phyloP scores from a whole-genome alignment of 2,888 invertebrate species.

The Portevinia maculata region DNA sequence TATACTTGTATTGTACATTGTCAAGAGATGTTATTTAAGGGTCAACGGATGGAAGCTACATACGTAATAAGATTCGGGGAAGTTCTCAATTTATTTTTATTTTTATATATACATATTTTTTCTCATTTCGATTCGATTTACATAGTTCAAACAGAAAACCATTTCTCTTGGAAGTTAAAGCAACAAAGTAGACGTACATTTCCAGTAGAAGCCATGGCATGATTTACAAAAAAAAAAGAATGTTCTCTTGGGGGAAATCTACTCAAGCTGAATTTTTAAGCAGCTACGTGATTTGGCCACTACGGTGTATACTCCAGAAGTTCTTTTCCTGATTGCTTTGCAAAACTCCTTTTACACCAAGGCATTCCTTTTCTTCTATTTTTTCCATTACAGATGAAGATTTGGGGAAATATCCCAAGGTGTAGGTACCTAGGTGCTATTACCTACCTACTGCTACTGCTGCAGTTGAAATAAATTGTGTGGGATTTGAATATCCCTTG shows the following conservation, averaged over 20 bases:
- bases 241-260: constrained; percentile 63
- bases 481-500: constrained; percentile 46
- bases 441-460: constrained; percentile 12
- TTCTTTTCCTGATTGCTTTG: constrained; percentile 66
- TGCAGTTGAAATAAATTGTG: constrained; percentile 48
- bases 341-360: constrained; percentile 54
- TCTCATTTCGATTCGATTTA: constrained; percentile 47
- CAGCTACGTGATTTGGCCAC: constrained; percentile 73
- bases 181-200: background rate
- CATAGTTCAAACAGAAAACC: constrained; percentile 10
- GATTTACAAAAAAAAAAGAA: constrained; percentile 30
- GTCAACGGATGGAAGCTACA: constrained; percentile 40
- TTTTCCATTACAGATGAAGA: constrained; percentile 35
- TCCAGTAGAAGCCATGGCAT: background rate
- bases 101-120: too few relatives aligned
- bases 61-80: constrained; percentile 63
- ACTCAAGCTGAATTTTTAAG: constrained; percentile 73
- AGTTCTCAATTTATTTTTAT: constrained; percentile 59
- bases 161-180: constrained; percentile 42
- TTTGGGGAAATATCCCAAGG: constrained; percentile 20
- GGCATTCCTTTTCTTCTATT: background rate
- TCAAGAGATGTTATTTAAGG: constrained; percentile 54
- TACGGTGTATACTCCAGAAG: constrained; percentile 49
- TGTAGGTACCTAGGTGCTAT: constrained; percentile 2
- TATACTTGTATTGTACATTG: constrained; percentile 40